Evolutionary conservation across 2,113 vertebrate species (phyloP).

Genomic region (Cheirogaleus medius): DNA sequence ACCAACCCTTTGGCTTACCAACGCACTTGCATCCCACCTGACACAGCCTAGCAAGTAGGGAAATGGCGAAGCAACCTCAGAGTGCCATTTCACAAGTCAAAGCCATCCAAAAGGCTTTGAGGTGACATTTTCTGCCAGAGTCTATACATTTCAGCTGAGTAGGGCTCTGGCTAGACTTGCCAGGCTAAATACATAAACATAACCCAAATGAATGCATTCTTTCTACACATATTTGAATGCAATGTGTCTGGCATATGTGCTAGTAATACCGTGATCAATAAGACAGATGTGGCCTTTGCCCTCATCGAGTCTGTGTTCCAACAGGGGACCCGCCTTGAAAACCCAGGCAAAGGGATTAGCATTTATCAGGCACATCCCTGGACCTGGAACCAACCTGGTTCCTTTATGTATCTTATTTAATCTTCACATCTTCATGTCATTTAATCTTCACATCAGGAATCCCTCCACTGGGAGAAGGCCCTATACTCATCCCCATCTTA

Average conservation of each 20-base stretch:
- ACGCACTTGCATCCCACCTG: fast-evolving
- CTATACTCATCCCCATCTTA: neutral
- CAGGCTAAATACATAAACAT: neutral
- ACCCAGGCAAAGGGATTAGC: neutral
- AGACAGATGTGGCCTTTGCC: neutral
- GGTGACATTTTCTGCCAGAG: neutral
- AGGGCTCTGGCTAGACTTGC: neutral
- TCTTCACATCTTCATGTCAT: neutral
- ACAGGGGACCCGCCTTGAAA: neutral
- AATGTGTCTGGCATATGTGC: neutral
- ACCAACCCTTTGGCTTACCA: neutral
- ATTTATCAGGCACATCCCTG: too few relatives aligned
- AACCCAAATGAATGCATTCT: neutral
- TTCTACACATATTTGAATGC: neutral
- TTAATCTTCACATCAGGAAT: neutral
- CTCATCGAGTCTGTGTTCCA: neutral
- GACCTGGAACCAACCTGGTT: neutral
- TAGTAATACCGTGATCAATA: neutral
- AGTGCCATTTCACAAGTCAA: neutral
- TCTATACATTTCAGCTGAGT: neutral
- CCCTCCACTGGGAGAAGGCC: neutral
- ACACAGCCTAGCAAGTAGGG: too few relatives aligned
- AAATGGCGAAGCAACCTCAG: fast-evolving
- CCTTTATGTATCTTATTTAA: neutral
- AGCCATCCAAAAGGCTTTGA: neutral